phyloP scores from a whole-genome alignment of 2,797 vertebrate genomes.

The Tympanoctomys barrerae region DNA sequence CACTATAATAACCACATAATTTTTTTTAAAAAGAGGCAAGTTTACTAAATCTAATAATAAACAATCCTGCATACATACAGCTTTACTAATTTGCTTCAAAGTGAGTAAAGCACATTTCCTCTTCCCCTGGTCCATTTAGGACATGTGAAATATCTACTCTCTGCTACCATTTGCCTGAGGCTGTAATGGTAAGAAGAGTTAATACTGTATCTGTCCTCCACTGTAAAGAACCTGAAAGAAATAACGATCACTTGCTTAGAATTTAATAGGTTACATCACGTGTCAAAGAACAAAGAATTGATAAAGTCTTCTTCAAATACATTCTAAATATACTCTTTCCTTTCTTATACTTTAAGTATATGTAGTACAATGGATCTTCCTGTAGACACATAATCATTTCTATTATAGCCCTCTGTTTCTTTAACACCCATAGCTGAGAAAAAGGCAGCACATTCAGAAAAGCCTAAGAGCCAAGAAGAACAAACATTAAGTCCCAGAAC shows the following conservation, averaged over 20 bases:
- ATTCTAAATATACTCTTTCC: background rate
- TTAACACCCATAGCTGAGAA: slow-evolving; percentile 11
- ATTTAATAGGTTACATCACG: background rate
- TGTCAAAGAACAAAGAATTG: background rate
- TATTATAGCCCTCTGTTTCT: background rate
- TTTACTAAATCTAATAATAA: slow-evolving; percentile 9
- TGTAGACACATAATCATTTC: background rate
- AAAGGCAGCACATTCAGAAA: background rate
- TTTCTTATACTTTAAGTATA: background rate
- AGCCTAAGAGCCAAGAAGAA: background rate
- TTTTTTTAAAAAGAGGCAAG: background rate
- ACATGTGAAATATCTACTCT: background rate
- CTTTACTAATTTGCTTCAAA: slow-evolving; percentile 15
- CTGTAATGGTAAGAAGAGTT: background rate
- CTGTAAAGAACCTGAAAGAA: background rate
- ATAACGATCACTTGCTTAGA: background rate
- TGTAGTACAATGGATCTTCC: background rate
- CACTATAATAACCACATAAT: background rate
- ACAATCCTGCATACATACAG: background rate
- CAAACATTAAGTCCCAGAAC: background rate
- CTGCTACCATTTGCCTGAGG: background rate
- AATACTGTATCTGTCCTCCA: background rate
- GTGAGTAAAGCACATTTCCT: background rate
- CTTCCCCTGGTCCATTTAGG: background rate
- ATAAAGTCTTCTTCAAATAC: slow-evolving; percentile 16